Percentiles rank a stretch among this genome's conserved stretches.
These are phyloP conservation scores for Sycobia sp. DNA, from an alignment of 1,140 invertebrate genomes.

Conservation along the genomic window DNA sequence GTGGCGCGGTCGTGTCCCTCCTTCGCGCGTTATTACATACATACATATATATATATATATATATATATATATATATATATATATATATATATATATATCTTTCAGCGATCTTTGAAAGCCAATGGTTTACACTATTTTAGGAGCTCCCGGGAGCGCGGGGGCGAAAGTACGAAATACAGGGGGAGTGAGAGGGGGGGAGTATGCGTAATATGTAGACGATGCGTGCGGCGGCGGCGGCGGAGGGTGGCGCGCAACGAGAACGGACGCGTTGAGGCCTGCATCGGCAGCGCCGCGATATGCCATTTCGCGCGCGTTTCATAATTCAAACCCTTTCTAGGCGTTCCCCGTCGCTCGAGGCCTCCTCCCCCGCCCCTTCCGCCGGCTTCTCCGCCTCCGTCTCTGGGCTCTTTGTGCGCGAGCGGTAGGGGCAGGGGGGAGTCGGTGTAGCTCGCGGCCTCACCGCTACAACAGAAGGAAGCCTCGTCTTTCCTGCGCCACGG, in stretches of 20 bases:
- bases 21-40: no score
- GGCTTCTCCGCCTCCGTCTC: background rate
- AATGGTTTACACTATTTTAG: conserved; percentile 31
- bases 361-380: conserved; percentile 14
- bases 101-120: conserved; percentile 30
- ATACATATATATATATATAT: no score
- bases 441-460: conserved; percentile 5
- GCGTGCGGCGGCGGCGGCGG: no score
- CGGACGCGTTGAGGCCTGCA: conserved; percentile 30
- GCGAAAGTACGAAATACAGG: no score
- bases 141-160: no score
- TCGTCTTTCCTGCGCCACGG: conserved; percentile 19
- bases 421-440: no score
- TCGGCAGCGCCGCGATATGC: conserved; percentile 32
- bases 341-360: background rate
- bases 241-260: conserved; percentile 11
- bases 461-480: background rate
- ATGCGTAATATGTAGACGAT: conserved; percentile 19
- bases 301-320: conserved; percentile 53
- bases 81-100: no score
- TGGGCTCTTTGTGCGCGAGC: no score
- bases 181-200: background rate
- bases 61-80: no score
- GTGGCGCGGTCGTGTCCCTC: background rate
- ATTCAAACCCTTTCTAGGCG: conserved; percentile 54